Evolutionary conservation across 2,113 vertebrate genomes (phyloP).

Genomic region (Ovis canadensis): DNA sequence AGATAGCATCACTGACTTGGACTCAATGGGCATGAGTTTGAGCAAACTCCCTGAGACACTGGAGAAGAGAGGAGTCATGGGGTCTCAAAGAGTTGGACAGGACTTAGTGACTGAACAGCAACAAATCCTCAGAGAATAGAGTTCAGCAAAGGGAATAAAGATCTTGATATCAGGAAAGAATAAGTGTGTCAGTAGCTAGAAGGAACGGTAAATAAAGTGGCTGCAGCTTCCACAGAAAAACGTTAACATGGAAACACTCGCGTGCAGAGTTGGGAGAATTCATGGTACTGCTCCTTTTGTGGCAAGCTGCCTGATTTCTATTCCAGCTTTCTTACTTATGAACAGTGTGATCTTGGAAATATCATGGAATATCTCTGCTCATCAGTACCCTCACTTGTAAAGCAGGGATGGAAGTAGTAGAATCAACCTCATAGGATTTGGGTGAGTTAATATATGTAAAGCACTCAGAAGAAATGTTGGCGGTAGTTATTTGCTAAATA

Average conservation of each 20-base stretch:
- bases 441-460: neutral
- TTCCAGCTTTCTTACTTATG: neutral
- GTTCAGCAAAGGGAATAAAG: neutral
- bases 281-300: fast-evolving
- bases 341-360: neutral
- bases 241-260: fast-evolving
- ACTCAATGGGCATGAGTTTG: neutral
- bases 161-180: neutral
- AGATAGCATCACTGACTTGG: neutral
- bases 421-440: neutral
- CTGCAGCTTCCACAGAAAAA: neutral
- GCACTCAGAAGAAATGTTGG: neutral
- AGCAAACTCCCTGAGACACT: neutral
- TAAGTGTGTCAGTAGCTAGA: neutral
- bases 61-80: neutral
- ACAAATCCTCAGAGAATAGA: neutral
- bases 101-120: neutral
- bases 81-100: neutral
- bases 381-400: neutral
- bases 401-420: neutral
- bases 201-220: neutral
- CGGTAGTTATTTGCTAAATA: neutral
- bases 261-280: too few species aligned
- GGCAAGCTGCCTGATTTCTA: neutral
- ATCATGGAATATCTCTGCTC: neutral